Percentiles rank a stretch among this genome's conserved stretches.
phyloP scores from a whole-genome alignment of 2,113 vertebrate genomes.

The Pleuronectes platessa region DNA sequence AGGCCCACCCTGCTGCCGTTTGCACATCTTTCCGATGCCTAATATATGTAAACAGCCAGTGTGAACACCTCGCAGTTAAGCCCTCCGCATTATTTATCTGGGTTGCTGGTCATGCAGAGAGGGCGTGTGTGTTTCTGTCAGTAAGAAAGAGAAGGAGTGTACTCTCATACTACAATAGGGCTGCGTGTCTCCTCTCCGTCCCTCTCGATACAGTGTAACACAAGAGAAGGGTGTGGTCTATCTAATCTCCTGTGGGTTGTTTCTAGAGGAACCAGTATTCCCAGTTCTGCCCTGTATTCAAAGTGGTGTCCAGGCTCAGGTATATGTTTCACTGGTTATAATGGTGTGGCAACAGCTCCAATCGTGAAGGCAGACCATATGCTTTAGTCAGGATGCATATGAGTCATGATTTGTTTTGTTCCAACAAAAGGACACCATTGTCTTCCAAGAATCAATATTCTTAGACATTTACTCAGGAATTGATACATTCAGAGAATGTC shows the following conservation, averaged over 20 bases:
- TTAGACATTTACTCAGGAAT: too few species aligned
- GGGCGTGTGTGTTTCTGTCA: neutral
- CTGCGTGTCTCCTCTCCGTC: neutral
- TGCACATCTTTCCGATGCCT: too few species aligned
- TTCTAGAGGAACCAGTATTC: constrained; percentile 62
- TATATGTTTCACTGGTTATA: neutral
- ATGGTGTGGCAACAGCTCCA: neutral
- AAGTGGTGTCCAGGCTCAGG: constrained; percentile 4
- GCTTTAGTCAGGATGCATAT: too few species aligned
- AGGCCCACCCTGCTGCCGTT: neutral
- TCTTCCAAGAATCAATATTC: too few species aligned
- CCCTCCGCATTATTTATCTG: neutral
- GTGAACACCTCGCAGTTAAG: neutral
- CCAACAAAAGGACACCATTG: too few species aligned
- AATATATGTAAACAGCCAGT: constrained; percentile 10
- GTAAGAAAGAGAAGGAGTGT: neutral
- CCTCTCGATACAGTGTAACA: neutral
- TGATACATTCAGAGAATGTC: too few species aligned
- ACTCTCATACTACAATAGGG: neutral
- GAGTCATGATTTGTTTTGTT: neutral
- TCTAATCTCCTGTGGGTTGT: constrained; percentile 14
- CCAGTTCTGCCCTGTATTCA: constrained; percentile 16
- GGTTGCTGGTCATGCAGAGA: neutral
- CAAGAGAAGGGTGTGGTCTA: constrained; percentile 21
- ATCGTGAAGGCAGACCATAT: neutral